These are phyloP conservation scores for Danio jaintianensis DNA, from an alignment of 2,797 vertebrate genomes.

Conservation along the genomic window DNA sequence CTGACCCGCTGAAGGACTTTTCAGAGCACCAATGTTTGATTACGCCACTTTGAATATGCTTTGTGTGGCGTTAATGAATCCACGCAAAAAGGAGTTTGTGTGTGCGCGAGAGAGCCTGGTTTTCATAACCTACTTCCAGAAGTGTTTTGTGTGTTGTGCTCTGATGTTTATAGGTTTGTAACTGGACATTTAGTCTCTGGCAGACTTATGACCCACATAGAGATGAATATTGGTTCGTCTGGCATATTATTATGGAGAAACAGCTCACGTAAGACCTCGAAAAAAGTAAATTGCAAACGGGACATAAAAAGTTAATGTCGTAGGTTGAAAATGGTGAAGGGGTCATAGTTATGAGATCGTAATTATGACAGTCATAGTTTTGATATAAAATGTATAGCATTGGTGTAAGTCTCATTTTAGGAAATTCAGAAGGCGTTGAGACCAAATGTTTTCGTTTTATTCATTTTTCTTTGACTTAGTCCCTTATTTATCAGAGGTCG, in stretches of 20 bases:
- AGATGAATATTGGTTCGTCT: neutral
- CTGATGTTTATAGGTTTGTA: neutral
- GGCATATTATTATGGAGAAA: too few species aligned
- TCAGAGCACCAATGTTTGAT: neutral
- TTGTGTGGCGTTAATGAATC: constrained; percentile 22
- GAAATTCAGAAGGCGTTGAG: too few species aligned
- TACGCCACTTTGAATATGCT: neutral
- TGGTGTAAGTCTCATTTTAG: too few species aligned
- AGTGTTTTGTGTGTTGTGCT: constrained; percentile 11
- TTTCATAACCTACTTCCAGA: constrained; percentile 22
- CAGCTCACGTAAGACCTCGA: neutral
- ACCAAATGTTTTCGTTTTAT: too few species aligned
- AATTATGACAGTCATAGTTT: too few species aligned
- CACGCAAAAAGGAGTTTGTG: neutral
- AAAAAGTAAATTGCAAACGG: neutral
- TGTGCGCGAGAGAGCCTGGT: neutral
- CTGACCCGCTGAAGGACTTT: neutral
- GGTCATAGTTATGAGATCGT: neutral
- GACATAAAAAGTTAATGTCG: neutral
- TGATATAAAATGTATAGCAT: too few species aligned
- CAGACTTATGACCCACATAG: constrained; percentile 5
- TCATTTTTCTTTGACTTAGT: too few species aligned
- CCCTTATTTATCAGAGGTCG: too few species aligned
- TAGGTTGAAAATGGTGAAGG: too few species aligned
- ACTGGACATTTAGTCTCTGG: neutral